A percentile compares a stretch with the other conserved stretches of the same genome.
Conservation (phyloP, 2,888 invertebrate species). For the Pachycephus smyrnensis region DNA sequence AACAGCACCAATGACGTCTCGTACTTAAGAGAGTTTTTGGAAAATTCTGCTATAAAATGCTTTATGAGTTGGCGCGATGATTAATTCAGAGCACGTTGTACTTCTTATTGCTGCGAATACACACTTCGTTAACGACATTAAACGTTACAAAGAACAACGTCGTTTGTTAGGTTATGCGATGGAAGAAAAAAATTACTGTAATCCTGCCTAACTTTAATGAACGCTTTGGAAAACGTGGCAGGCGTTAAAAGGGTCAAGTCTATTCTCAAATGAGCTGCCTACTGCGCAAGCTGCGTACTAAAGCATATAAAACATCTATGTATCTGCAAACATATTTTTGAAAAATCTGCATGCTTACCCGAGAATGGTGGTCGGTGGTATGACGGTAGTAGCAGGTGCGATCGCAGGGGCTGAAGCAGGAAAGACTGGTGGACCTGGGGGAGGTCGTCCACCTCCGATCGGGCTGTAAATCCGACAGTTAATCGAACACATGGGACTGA, state of each 20-base stretch:
- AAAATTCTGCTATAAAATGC: not conserved
- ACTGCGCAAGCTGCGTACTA: not conserved
- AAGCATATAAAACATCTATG: not conserved
- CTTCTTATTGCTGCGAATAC: not conserved
- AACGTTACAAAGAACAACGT: not conserved
- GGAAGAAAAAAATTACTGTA: not conserved
- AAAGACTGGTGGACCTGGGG: conserved; percentile 63
- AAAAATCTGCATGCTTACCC: conserved; percentile 47
- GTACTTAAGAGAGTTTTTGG: not conserved
- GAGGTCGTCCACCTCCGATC: conserved; percentile 58
- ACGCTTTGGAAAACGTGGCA: not conserved
- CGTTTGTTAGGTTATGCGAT: too few relatives aligned
- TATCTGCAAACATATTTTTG: not conserved
- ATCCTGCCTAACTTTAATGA: not conserved
- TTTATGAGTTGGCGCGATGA: not conserved
- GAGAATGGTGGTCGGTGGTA: conserved; percentile 59
- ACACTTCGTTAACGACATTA: not conserved
- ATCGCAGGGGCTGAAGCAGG: conserved; percentile 70
- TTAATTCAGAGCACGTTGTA: not conserved
- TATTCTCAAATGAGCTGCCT: not conserved
- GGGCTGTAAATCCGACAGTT: conserved; percentile 43
- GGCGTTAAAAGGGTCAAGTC: not conserved
- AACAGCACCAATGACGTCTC: not conserved
- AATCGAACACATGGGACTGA: not conserved
- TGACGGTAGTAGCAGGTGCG: conserved; percentile 65